Percentiles rank a stretch among this genome's conserved stretches.
phyloP scores from a whole-genome alignment of 2,888 invertebrate species.

The Drosophila prostipennis region DNA sequence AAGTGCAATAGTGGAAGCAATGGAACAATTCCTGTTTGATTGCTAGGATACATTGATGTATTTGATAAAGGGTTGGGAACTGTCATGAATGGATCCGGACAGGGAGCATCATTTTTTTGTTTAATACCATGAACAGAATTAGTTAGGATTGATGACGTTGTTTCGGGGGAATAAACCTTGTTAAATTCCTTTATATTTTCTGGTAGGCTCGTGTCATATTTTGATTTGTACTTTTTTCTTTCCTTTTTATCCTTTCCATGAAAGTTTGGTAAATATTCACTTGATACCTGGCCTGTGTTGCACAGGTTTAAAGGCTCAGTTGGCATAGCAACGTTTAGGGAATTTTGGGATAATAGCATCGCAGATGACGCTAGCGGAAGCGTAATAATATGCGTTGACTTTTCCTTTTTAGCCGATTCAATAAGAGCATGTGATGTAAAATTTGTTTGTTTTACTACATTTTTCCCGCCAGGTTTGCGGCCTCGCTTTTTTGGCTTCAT shows the following conservation, averaged over 20 bases:
- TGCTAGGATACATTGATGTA: slow-evolving; percentile 33
- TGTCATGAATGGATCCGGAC: slow-evolving; percentile 10
- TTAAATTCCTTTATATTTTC: neutral
- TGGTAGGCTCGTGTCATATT: slow-evolving; percentile 27
- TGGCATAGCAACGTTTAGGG: neutral
- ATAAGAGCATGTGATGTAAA: neutral
- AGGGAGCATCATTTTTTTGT: slow-evolving; percentile 1
- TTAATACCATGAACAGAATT: neutral
- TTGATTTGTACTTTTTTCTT: slow-evolving; percentile 66
- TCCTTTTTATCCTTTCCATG: slow-evolving; percentile 73
- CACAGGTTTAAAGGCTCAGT: slow-evolving; percentile 58
- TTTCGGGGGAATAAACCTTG: neutral
- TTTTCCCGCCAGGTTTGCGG: slow-evolving; percentile 82
- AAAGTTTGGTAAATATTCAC: slow-evolving; percentile 1
- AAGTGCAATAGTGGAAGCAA: slow-evolving; percentile 82
- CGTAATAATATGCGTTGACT: slow-evolving; percentile 15
- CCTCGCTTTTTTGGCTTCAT: slow-evolving; percentile 81
- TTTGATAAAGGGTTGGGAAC: slow-evolving; percentile 2
- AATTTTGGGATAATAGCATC: neutral
- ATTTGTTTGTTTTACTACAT: slow-evolving; percentile 44
- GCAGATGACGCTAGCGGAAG: slow-evolving; percentile 1
- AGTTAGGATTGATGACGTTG: neutral
- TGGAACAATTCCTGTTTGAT: slow-evolving; percentile 75
- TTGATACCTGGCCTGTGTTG: slow-evolving; percentile 6
- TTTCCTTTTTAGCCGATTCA: slow-evolving; percentile 24